Conservation (phyloP, 2,888 invertebrate genomes). For the Heliconius aoede region DNA sequence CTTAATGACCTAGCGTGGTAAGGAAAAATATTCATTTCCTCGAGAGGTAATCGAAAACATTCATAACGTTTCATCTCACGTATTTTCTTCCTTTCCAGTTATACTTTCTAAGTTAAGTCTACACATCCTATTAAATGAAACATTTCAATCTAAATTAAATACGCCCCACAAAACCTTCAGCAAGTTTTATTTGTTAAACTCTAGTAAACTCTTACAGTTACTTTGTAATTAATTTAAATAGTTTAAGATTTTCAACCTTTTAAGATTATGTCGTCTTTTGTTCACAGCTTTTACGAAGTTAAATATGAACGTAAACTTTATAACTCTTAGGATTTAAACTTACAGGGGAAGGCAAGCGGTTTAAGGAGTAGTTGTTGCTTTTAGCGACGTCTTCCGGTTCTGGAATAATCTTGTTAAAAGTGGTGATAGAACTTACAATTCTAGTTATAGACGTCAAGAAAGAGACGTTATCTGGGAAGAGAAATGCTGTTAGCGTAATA, state of each 20-base stretch:
- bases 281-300: conserved; percentile 13
- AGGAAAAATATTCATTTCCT: too few relatives aligned
- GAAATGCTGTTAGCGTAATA: too few relatives aligned
- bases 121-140: background rate
- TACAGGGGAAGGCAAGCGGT: background rate
- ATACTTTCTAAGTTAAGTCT: too few relatives aligned
- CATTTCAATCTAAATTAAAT: background rate
- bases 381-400: conserved; percentile 10
- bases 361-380: conserved; percentile 4
- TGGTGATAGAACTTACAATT: background rate
- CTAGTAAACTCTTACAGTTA: conserved; percentile 24
- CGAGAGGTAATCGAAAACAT: too few relatives aligned
- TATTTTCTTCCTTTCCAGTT: too few relatives aligned
- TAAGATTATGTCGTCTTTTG: conserved; percentile 30
- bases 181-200: conserved; percentile 12
- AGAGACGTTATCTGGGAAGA: too few relatives aligned
- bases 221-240: conserved; percentile 32
- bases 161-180: background rate
- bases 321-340: conserved; percentile 8
- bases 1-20: too few relatives aligned
- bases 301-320: conserved; percentile 22
- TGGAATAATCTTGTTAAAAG: conserved; percentile 5
- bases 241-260: conserved; percentile 20
- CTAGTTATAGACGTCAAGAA: conserved; percentile 7
- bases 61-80: too few relatives aligned